A percentile compares a stretch with the other conserved stretches of the same genome.
phyloP scores from a whole-genome alignment of 1,140 invertebrate species.

The Rhopalosiphum maidis region DNA sequence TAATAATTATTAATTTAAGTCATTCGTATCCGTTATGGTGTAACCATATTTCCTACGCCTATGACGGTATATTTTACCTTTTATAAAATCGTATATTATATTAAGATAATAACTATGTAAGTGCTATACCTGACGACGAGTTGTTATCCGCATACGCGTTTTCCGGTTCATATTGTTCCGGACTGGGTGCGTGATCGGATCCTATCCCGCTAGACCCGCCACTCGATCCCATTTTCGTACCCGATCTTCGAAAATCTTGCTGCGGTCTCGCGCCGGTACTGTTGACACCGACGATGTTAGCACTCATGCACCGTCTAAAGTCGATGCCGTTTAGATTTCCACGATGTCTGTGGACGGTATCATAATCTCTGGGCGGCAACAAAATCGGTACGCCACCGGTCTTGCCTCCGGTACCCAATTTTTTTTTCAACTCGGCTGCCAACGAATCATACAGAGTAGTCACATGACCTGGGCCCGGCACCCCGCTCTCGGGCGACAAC shows the following conservation, averaged over 20 bases:
- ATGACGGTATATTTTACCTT: too few relatives aligned
- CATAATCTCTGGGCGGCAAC: conserved; percentile 91
- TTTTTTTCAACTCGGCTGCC: conserved; percentile 87
- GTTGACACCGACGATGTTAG: conserved; percentile 71
- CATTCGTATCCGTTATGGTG: too few relatives aligned
- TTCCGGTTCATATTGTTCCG: conserved; percentile 60
- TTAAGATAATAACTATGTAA: neutral
- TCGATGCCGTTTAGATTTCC: conserved; percentile 85
- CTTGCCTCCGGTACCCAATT: conserved; percentile 75
- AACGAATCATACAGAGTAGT: conserved; percentile 83
- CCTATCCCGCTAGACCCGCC: conserved; percentile 81
- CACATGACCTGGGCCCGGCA: neutral
- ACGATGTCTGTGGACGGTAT: conserved; percentile 83
- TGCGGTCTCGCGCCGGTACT: conserved; percentile 27
- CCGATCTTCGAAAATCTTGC: conserved; percentile 26
- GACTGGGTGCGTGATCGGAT: conserved; percentile 85
- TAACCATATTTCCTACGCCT: too few relatives aligned
- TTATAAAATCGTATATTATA: neutral
- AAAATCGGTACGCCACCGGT: conserved; percentile 72
- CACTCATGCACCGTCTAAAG: conserved; percentile 73
- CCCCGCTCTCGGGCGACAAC: neutral
- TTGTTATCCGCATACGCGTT: conserved; percentile 61
- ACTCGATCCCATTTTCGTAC: conserved; percentile 63
- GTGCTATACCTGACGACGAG: conserved; percentile 34
- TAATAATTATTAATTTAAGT: neutral